These are phyloP conservation scores for Lucinisca nassula DNA, from an alignment of 2,888 invertebrate genomes.

Conservation along the genomic window DNA sequence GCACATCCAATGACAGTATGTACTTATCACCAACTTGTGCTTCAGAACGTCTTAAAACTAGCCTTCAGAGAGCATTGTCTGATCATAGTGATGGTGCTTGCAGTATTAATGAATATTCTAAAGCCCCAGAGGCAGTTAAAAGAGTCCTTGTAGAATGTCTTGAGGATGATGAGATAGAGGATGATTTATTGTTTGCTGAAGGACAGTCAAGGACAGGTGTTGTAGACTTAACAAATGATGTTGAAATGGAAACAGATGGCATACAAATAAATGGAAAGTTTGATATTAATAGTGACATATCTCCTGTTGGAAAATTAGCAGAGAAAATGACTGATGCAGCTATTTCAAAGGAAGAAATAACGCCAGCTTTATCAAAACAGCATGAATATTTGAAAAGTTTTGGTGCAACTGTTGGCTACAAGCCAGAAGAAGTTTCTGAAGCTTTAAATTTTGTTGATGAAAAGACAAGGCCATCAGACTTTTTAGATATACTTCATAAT, in stretches of 20 bases:
- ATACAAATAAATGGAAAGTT: too few relatives aligned
- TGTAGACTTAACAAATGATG: neutral
- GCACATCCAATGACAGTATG: conserved; percentile 26
- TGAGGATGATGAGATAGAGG: conserved; percentile 66
- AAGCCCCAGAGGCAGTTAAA: conserved; percentile 69
- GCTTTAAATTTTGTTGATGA: conserved; percentile 73
- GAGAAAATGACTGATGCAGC: conserved; percentile 58
- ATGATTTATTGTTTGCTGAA: conserved; percentile 64
- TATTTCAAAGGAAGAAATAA: neutral
- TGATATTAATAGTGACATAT: neutral
- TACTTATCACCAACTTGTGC: conserved; percentile 44
- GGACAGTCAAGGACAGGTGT: conserved; percentile 24
- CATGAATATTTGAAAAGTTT: conserved; percentile 70
- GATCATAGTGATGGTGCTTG: conserved; percentile 72
- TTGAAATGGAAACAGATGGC: neutral
- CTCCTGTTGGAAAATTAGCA: conserved; percentile 31
- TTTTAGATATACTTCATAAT: conserved; percentile 69
- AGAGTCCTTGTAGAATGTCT: conserved; percentile 74
- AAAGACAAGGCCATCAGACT: conserved; percentile 76
- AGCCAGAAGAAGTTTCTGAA: conserved; percentile 64
- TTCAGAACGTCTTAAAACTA: conserved; percentile 58
- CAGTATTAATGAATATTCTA: conserved; percentile 69
- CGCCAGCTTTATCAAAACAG: conserved; percentile 44
- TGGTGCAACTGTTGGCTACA: conserved; percentile 73
- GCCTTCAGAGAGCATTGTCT: conserved; percentile 70